A percentile compares a stretch with the other conserved stretches of the same genome.
Evolutionary conservation across 2,888 invertebrate species (phyloP).

Genomic region (Hypercompe scribonia): DNA sequence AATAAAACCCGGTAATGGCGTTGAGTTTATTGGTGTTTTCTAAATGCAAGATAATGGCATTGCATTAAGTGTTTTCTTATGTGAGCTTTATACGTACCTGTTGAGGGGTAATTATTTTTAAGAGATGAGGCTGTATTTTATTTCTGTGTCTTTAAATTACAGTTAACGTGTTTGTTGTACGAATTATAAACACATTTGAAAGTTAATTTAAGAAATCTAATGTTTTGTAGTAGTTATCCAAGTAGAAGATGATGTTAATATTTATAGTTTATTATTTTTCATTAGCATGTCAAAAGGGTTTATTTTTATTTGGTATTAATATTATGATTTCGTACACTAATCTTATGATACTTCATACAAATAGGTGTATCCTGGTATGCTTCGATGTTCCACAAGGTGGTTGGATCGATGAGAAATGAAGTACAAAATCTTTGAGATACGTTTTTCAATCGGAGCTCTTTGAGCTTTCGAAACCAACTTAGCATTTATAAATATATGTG

Average conservation of each 20-base stretch:
- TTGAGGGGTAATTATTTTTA: conserved; percentile 34
- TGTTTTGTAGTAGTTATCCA: not conserved
- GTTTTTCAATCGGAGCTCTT: too few relatives aligned
- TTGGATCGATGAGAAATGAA: too few relatives aligned
- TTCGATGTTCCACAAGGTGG: too few relatives aligned
- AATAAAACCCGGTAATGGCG: conserved; percentile 75
- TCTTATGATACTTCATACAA: too few relatives aligned
- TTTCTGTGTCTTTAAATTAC: conserved; percentile 4
- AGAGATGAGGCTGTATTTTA: not conserved
- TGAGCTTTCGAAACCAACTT: not conserved
- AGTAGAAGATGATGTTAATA: not conserved
- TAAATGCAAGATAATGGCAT: conserved; percentile 53
- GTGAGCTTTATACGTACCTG: conserved; percentile 28
- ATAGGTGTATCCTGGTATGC: too few relatives aligned
- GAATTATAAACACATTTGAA: not conserved
- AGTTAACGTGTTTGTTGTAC: not conserved
- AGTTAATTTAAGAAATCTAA: not conserved
- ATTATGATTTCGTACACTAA: too few relatives aligned
- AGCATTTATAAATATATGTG: not conserved
- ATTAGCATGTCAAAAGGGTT: not conserved
- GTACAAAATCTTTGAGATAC: too few relatives aligned
- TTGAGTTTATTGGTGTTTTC: conserved; percentile 64
- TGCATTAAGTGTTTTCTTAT: conserved; percentile 38
- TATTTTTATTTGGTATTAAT: too few relatives aligned
- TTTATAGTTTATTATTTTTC: not conserved